Percentiles rank a stretch among this genome's conserved stretches.
phyloP scores from a whole-genome alignment of 2,113 vertebrate genomes.

The Macheiramphus alcinus region DNA sequence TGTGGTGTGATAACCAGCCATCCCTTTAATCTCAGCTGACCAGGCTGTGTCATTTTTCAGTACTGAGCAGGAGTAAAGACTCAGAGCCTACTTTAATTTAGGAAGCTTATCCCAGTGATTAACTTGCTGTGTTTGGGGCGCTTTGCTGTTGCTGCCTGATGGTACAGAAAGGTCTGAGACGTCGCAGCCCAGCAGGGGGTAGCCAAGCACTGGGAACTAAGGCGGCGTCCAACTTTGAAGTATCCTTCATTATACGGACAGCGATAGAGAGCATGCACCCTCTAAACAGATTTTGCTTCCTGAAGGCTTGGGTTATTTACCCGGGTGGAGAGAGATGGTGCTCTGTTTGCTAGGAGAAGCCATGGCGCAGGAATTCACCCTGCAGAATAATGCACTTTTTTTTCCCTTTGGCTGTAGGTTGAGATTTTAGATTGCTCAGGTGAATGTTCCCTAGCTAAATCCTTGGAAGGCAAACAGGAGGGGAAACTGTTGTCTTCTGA shows the following conservation, averaged over 20 bases:
- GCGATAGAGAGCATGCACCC: neutral
- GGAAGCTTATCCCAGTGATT: neutral
- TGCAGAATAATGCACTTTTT: neutral
- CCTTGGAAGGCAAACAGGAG: neutral
- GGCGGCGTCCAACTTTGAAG: neutral
- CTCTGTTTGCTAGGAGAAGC: neutral
- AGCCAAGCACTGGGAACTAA: constrained; percentile 84
- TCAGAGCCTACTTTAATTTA: neutral
- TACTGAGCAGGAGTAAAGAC: neutral
- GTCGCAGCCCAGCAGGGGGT: constrained; percentile 90
- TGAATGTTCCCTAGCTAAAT: neutral
- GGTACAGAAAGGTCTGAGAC: constrained; percentile 15
- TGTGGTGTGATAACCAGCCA: neutral
- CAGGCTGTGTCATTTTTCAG: neutral
- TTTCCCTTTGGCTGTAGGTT: neutral
- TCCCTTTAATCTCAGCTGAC: neutral
- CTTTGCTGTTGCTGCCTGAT: neutral
- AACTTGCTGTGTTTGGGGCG: neutral
- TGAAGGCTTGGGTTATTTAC: neutral
- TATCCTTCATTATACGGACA: neutral
- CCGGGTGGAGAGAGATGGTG: neutral
- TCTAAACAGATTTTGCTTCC: neutral
- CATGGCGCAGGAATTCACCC: fast-evolving
- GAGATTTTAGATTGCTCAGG: constrained; percentile 1
- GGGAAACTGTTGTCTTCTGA: neutral